Conservation (phyloP, 1,140 invertebrate genomes). For the Diorhabda carinulata region DNA sequence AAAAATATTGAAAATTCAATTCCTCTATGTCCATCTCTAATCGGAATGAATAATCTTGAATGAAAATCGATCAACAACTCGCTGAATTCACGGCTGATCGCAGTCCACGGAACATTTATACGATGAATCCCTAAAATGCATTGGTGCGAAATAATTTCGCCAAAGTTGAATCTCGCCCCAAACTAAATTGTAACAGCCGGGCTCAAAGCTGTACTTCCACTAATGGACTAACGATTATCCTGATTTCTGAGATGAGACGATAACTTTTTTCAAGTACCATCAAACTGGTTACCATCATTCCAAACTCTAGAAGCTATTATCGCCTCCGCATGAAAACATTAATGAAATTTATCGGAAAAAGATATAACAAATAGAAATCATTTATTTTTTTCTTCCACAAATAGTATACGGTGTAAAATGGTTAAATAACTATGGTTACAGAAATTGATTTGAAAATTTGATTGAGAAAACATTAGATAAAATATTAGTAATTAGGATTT, state of each 20-base stretch:
- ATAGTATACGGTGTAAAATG: too few species aligned
- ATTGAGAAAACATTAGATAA: too few species aligned
- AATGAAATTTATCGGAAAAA: too few species aligned
- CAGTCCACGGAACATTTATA: conserved; percentile 12
- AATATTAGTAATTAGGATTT: too few species aligned
- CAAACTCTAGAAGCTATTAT: conserved; percentile 26
- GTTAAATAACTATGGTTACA: too few species aligned
- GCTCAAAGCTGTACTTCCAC: conserved; percentile 35
- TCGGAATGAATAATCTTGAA: conserved; percentile 14
- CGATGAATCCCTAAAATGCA: conserved; percentile 30
- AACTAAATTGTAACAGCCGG: conserved; percentile 24
- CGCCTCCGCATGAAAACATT: conserved; percentile 1
- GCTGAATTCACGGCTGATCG: conserved; percentile 14
- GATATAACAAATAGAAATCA: too few species aligned
- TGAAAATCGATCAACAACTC: conserved; percentile 5
- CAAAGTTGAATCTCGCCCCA: conserved; percentile 29
- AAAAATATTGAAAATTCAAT: neutral
- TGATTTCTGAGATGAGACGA: conserved; percentile 38
- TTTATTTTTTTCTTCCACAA: too few species aligned
- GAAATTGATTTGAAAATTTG: too few species aligned
- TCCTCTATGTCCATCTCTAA: conserved; percentile 2
- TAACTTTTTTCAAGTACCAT: conserved; percentile 35
- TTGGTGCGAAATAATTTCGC: conserved; percentile 37
- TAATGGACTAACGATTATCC: conserved; percentile 43
- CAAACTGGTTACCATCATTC: conserved; percentile 30